These are phyloP conservation scores for Apoderus coryli DNA, from an alignment of 2,888 invertebrate species.

Conservation along the genomic window DNA sequence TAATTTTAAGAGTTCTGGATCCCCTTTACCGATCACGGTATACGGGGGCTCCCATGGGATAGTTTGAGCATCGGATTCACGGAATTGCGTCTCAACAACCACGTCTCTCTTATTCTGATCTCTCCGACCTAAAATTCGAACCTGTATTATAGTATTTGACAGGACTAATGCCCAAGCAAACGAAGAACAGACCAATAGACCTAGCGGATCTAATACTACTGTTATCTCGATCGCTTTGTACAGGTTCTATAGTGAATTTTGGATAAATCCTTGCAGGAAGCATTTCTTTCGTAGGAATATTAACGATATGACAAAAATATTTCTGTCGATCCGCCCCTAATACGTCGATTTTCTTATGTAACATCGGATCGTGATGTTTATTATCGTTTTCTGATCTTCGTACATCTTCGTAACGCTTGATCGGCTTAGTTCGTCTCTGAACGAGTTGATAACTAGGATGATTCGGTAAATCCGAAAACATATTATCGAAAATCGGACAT, in stretches of 20 bases:
- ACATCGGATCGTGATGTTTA: conserved; percentile 23
- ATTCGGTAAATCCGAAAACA: conserved; percentile 43
- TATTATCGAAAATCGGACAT: conserved; percentile 40
- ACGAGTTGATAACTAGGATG: conserved; percentile 36
- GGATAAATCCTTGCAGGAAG: conserved; percentile 19
- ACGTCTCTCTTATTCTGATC: conserved; percentile 11
- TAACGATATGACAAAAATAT: conserved; percentile 21
- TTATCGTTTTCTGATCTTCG: conserved; percentile 17
- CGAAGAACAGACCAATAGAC: too few relatives aligned
- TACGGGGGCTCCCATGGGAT: conserved; percentile 60
- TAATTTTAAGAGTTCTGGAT: conserved; percentile 54
- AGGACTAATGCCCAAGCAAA: background rate
- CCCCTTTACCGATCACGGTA: conserved; percentile 30
- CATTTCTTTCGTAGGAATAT: conserved; percentile 19
- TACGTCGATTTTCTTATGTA: conserved; percentile 17
- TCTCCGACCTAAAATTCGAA: conserved; percentile 3
- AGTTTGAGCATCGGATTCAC: conserved; percentile 66
- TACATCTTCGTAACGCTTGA: conserved; percentile 20
- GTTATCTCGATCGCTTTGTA: too few relatives aligned
- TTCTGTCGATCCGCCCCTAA: conserved; percentile 23
- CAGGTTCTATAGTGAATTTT: conserved; percentile 19
- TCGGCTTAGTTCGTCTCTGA: conserved; percentile 23
- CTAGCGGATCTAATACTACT: too few relatives aligned
- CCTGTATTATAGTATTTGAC: background rate
- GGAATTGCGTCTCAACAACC: conserved; percentile 50